A percentile compares a stretch with the other conserved stretches of the same genome.
phyloP scores from a whole-genome alignment of 2,888 invertebrate species.

The Criorhina ranunculi region DNA sequence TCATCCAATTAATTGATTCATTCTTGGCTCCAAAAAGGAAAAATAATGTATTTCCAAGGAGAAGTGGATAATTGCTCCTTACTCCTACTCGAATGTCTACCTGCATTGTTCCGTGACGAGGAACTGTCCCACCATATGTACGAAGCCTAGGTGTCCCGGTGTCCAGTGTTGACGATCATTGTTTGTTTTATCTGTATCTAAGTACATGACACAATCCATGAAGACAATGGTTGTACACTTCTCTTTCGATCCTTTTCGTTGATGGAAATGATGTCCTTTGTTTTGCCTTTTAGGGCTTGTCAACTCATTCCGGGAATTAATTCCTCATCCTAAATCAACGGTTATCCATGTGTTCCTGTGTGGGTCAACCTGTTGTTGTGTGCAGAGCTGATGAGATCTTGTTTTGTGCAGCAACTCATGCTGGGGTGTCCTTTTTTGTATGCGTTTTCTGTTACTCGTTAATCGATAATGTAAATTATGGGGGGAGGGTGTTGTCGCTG shows the following conservation, averaged over 20 bases:
- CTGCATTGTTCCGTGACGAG: slow-evolving; percentile 39
- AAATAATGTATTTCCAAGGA: slow-evolving; percentile 26
- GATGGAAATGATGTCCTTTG: slow-evolving; percentile 62
- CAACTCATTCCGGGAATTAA: slow-evolving; percentile 72
- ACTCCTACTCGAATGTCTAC: slow-evolving; percentile 25
- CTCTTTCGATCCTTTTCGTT: slow-evolving; percentile 41
- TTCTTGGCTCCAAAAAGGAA: slow-evolving; percentile 59
- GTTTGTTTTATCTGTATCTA: slow-evolving; percentile 72
- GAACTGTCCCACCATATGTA: slow-evolving; percentile 32
- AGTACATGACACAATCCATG: slow-evolving; percentile 66
- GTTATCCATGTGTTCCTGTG: slow-evolving; percentile 37
- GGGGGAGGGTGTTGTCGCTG: slow-evolving; percentile 64
- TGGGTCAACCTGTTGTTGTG: slow-evolving; percentile 71
- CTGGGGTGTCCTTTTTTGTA: slow-evolving; percentile 61
- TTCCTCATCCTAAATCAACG: slow-evolving; percentile 59
- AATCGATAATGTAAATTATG: slow-evolving; percentile 68
- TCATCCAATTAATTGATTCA: slow-evolving; percentile 72
- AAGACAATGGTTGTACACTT: slow-evolving; percentile 52
- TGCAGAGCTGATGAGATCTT: slow-evolving; percentile 65
- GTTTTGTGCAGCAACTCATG: slow-evolving; percentile 65
- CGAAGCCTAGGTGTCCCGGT: slow-evolving; percentile 44
- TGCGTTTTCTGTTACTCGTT: slow-evolving; percentile 57
- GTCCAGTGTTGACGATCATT: slow-evolving; percentile 41
- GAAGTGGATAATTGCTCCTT: slow-evolving; percentile 67
- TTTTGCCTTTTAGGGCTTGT: slow-evolving; percentile 48